Evolutionary conservation across 1,140 invertebrate genomes (phyloP), one percentile per base, ranked within the genome.

Genomic region (Sesamia nonagrioides): DNA sequence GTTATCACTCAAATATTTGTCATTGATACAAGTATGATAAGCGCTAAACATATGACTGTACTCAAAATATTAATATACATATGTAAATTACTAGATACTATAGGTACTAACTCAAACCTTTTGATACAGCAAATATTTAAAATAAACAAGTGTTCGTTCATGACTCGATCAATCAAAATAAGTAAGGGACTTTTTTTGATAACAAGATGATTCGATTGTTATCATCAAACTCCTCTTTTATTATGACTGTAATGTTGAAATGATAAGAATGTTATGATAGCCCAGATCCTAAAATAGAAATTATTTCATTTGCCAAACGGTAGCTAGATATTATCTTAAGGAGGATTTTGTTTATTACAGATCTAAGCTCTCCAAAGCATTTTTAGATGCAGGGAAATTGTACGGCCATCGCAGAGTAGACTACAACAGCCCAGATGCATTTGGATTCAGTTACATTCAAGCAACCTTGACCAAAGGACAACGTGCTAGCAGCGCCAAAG

Each of bases 391-490:
- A 0, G 96, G 95, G n/a, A 93, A 95, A 75, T 88, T 96, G 86
- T 88, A 95, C 74, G 96, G 97, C 2, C 95, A 96, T 80, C 87
- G 89, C 1, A 90, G 95, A 81, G 95, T 96, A 5, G 97, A 97
- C 83, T 96, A 97, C 78, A 97, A 97, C 82, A 96, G 96, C 82
- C 95, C 97, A 85, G 90, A 95, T 1, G 95, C 96, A 74, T 94
- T 96, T 66, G 96, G 96, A 0, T 97, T 97, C 71, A 96, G 96
- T 0, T 95, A 96, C 75, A 96, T 96, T 45, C 98, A 96, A 95
- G 96, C 96, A 86, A 97, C 97, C 0, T 97, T 94, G 71, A 87
- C 82, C 48, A 89, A 80, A 48, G 96, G 96, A 4, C 81, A 88
- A 21, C 82, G 96, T 82, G 91, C 95, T 71, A 95, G 96, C 80